Conservation (phyloP, 1,140 invertebrate species). For the Eumaeus atala region DNA sequence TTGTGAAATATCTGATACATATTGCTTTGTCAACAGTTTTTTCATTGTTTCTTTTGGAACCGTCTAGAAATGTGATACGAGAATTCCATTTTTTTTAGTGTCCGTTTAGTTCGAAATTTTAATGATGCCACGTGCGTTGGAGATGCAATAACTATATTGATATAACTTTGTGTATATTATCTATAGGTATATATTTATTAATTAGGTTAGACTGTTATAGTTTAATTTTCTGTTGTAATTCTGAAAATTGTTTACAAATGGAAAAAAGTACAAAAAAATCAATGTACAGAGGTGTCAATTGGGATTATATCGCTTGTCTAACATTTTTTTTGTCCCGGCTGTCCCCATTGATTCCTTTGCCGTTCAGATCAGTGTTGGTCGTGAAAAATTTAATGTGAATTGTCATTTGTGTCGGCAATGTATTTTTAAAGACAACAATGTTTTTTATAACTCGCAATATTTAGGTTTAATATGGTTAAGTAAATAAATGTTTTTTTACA, state of each 20-base stretch:
- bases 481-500: slow-evolving; percentile 10
- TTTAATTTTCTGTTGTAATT: slow-evolving; percentile 22
- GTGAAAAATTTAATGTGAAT: slow-evolving; percentile 19
- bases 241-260: slow-evolving; percentile 11
- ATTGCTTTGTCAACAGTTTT: no score
- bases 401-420: slow-evolving; percentile 33
- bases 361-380: slow-evolving; percentile 19
- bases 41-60: slow-evolving; percentile 9
- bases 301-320: slow-evolving; percentile 9
- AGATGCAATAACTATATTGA: slow-evolving; percentile 36
- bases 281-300: slow-evolving; percentile 15
- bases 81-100: slow-evolving; percentile 44
- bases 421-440: slow-evolving; percentile 32
- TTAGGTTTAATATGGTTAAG: not conserved
- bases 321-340: not conserved
- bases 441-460: slow-evolving; percentile 20
- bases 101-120: slow-evolving; percentile 25
- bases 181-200: slow-evolving; percentile 13
- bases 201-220: slow-evolving; percentile 31
- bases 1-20: no score
- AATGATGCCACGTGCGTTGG: slow-evolving; percentile 13
- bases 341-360: slow-evolving; percentile 20
- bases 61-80: slow-evolving; percentile 34
- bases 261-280: slow-evolving; percentile 17
- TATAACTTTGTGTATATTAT: slow-evolving; percentile 33